phyloP scores from a whole-genome alignment of 2,888 invertebrate genomes.

The Cheilosia soror region DNA sequence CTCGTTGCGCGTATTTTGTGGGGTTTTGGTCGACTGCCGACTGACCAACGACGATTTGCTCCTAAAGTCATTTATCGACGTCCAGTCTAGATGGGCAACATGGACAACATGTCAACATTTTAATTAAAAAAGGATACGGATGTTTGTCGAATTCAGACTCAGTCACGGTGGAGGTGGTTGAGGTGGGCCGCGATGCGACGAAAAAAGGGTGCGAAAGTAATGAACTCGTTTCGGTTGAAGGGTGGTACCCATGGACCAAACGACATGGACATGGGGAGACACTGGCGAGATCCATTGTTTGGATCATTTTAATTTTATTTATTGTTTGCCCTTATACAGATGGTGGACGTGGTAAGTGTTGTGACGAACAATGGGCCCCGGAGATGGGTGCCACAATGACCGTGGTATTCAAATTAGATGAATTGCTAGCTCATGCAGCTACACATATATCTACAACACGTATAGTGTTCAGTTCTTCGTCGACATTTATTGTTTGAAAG shows the following conservation, averaged over 20 bases:
- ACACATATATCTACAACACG: not conserved
- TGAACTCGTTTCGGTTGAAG: slow-evolving; percentile 74
- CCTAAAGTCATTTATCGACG: slow-evolving; percentile 74
- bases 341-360: slow-evolving; percentile 51
- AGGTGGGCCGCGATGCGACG: slow-evolving; percentile 48
- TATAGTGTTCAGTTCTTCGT: slow-evolving; percentile 34
- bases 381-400: slow-evolving; percentile 74
- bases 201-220: slow-evolving; percentile 74
- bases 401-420: slow-evolving; percentile 75
- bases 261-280: slow-evolving; percentile 10
- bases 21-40: not conserved
- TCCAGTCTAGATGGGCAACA: slow-evolving; percentile 69
- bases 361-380: slow-evolving; percentile 68
- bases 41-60: slow-evolving; percentile 44
- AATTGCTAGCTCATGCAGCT: slow-evolving; percentile 56
- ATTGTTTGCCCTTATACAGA: slow-evolving; percentile 80
- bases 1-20: slow-evolving; percentile 20
- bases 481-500: slow-evolving; percentile 75
- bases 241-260: not conserved
- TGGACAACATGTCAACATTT: slow-evolving; percentile 83
- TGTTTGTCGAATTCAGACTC: slow-evolving; percentile 72
- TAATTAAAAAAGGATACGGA: slow-evolving; percentile 84
- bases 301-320: slow-evolving; percentile 84
- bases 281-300: slow-evolving; percentile 79
- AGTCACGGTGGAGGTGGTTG: slow-evolving; percentile 15